Evolutionary conservation across 2,888 invertebrate species (phyloP).

Genomic region (Trissoscelio sp.): DNA sequence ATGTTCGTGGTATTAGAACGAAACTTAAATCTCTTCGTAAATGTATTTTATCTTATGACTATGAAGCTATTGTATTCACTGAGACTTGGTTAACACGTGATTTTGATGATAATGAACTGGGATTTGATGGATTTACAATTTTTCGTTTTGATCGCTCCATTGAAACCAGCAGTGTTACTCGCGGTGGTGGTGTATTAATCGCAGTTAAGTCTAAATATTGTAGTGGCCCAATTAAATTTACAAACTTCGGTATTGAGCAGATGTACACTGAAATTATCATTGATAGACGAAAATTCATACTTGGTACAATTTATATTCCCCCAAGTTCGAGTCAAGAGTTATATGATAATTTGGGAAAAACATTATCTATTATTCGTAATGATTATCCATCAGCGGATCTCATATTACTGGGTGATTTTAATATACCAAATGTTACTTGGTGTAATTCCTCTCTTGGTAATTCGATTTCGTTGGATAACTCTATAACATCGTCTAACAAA

Average conservation of each 20-base stretch:
- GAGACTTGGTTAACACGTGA: conserved; percentile 9
- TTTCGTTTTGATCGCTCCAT: conserved; percentile 4
- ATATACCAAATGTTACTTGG: conserved; percentile 5
- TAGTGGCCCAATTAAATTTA: no score
- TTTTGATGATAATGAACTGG: background rate
- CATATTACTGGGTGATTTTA: background rate
- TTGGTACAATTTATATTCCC: background rate
- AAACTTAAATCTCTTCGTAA: background rate
- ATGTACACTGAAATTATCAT: background rate
- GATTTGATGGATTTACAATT: background rate
- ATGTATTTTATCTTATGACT: background rate
- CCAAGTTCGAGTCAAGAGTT: background rate
- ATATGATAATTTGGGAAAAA: background rate
- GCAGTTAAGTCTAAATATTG: no score
- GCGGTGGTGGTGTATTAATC: no score
- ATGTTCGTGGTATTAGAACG: no score
- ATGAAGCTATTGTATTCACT: background rate
- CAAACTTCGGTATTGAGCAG: background rate
- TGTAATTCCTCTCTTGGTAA: background rate
- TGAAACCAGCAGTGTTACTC: background rate
- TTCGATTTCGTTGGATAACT: background rate
- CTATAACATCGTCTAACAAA: background rate
- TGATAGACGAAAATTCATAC: background rate
- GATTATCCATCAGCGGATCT: background rate
- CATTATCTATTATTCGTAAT: background rate